Evolutionary conservation across 2,888 invertebrate species (phyloP).

Genomic region (Lysandra bellargus): DNA sequence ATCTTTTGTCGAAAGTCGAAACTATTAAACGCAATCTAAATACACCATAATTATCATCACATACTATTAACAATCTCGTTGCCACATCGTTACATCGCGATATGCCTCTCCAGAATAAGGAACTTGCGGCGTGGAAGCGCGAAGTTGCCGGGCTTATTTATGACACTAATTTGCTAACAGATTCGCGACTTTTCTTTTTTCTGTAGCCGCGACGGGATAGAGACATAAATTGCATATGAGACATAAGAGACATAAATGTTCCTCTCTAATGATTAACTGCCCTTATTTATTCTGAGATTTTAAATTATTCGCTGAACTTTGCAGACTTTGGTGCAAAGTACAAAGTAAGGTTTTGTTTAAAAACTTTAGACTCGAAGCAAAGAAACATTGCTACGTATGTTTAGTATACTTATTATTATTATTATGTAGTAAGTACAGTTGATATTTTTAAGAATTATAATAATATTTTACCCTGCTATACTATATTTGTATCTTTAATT

Average conservation of each 20-base stretch:
- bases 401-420: background rate
- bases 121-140: conserved; percentile 48
- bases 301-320: background rate
- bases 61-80: background rate
- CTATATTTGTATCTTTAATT: no score
- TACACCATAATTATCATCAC: no score
- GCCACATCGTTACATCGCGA: background rate
- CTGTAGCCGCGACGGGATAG: conserved; percentile 5
- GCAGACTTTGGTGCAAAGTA: background rate
- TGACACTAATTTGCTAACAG: conserved; percentile 59
- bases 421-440: no score
- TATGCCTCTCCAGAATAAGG: conserved; percentile 51
- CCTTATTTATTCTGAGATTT: conserved; percentile 12
- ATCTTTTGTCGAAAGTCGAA: no score
- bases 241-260: conserved; percentile 25
- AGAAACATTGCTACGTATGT: background rate
- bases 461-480: no score
- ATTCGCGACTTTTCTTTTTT: conserved; percentile 47
- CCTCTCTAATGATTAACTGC: background rate
- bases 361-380: background rate
- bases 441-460: no score
- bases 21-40: no score
- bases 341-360: background rate
- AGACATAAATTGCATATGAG: conserved; percentile 24
- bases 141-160: conserved; percentile 67